A percentile compares a stretch with the other conserved stretches of the same genome.
Conservation (phyloP, 2,888 invertebrate genomes). For the Chrysotoxum bicinctum region DNA sequence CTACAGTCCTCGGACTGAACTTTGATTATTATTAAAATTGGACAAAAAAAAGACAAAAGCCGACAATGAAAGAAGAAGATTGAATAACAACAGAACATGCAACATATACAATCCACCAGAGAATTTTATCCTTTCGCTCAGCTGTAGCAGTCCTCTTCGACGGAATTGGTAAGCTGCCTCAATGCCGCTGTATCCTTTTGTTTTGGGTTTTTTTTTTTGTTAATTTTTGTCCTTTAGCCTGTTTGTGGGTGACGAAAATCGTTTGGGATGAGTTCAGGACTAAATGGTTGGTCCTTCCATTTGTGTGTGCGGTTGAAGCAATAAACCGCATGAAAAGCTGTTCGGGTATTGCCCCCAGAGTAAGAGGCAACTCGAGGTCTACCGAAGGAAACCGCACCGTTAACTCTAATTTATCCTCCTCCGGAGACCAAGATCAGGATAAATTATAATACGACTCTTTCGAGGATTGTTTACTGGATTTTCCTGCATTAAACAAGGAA, state of each 20-base stretch:
- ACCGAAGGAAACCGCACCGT: constrained; percentile 62
- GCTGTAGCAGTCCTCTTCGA: neutral
- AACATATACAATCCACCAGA: constrained; percentile 59
- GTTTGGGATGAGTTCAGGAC: constrained; percentile 46
- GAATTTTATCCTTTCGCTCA: constrained; percentile 32
- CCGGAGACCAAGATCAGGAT: constrained; percentile 72
- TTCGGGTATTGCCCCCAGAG: constrained; percentile 54
- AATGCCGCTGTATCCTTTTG: constrained; percentile 27
- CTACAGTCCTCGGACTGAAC: constrained; percentile 42
- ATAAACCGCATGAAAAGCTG: constrained; percentile 67
- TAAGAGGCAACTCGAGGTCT: constrained; percentile 34
- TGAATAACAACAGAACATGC: constrained; percentile 53
- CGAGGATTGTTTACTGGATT: constrained; percentile 67
- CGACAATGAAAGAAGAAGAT: constrained; percentile 55
- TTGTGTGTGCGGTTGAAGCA: constrained; percentile 61
- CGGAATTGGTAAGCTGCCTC: constrained; percentile 45
- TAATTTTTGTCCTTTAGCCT: constrained; percentile 29
- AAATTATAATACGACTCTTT: constrained; percentile 74
- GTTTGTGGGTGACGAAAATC: constrained; percentile 54
- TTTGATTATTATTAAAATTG: constrained; percentile 58
- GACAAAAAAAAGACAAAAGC: constrained; percentile 43
- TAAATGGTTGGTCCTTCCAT: constrained; percentile 57
- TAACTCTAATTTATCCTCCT: constrained; percentile 75
- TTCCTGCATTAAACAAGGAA: constrained; percentile 49
- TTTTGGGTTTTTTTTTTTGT: constrained; percentile 18